phyloP scores from a whole-genome alignment of 2,888 invertebrate genomes.

The Drosophila flavopinicola region DNA sequence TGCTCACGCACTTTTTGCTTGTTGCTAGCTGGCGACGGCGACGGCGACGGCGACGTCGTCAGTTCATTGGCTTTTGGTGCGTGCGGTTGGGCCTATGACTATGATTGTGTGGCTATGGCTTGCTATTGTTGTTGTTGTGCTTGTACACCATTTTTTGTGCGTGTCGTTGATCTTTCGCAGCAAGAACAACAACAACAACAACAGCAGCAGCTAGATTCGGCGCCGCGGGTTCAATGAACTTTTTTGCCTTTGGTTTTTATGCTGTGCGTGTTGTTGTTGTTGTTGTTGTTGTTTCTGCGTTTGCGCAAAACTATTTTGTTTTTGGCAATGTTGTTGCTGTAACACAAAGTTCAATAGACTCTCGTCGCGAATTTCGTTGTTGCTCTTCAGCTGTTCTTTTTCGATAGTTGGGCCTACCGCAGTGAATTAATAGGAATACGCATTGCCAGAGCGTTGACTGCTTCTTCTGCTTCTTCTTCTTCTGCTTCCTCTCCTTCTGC shows the following conservation, averaged over 20 bases:
- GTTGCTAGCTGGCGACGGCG: no score
- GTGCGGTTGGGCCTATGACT: slow-evolving; percentile 50
- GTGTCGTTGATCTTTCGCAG: slow-evolving; percentile 77
- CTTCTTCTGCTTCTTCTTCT: background rate
- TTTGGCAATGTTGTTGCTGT: slow-evolving; percentile 38
- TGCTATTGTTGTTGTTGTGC: slow-evolving; percentile 34
- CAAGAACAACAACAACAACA: slow-evolving; percentile 32
- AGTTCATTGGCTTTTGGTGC: slow-evolving; percentile 67
- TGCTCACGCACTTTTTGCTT: slow-evolving; percentile 58
- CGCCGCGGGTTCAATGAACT: slow-evolving; percentile 71
- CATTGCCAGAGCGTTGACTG: background rate
- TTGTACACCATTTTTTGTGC: slow-evolving; percentile 53
- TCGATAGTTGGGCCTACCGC: slow-evolving; percentile 30
- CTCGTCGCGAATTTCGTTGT: slow-evolving; percentile 56
- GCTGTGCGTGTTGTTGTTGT: no score
- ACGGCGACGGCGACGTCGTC: slow-evolving; percentile 35
- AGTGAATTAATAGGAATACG: slow-evolving; percentile 5
- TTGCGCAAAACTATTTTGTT: slow-evolving; percentile 43
- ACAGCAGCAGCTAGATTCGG: slow-evolving; percentile 35
- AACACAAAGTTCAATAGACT: slow-evolving; percentile 77
- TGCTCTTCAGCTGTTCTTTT: slow-evolving; percentile 1
- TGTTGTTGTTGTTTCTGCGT: slow-evolving; percentile 21
- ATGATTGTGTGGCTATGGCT: slow-evolving; percentile 19
- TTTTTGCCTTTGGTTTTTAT: slow-evolving; percentile 58
- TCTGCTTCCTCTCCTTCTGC: background rate